These are phyloP conservation scores for Catamblyrhynchus diadema DNA, from an alignment of 2,797 vertebrate species.

Conservation along the genomic window DNA sequence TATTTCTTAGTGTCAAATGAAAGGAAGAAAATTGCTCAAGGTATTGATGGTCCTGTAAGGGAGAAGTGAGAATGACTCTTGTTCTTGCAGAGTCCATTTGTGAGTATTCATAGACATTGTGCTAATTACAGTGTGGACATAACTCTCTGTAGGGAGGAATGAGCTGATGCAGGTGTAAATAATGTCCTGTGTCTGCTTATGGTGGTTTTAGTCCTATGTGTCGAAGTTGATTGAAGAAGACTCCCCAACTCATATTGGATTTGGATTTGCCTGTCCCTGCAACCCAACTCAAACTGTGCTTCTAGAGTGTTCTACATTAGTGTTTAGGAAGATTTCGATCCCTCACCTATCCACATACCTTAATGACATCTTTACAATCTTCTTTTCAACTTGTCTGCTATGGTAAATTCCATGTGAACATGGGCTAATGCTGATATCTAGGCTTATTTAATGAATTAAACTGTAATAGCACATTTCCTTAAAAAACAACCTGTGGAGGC, in stretches of 20 bases:
- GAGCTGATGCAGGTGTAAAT: background rate
- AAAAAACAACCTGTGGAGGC: background rate
- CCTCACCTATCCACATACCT: background rate
- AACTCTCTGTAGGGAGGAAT: background rate
- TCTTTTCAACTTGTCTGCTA: background rate
- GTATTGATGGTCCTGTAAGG: background rate
- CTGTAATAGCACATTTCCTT: background rate
- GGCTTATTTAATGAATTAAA: background rate
- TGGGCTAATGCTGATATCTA: background rate
- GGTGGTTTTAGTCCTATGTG: background rate
- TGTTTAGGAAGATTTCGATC: background rate
- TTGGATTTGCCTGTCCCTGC: background rate
- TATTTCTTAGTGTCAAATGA: background rate
- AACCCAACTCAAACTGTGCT: background rate
- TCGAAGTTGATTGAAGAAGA: background rate
- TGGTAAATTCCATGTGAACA: background rate
- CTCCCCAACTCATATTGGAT: background rate
- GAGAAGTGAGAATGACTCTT: background rate
- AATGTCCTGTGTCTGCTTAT: background rate
- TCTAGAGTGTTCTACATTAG: background rate
- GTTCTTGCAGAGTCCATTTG: background rate
- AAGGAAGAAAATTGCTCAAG: background rate
- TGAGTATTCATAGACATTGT: background rate
- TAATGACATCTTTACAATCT: background rate
- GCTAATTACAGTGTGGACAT: background rate